Percentiles rank a stretch among this genome's conserved stretches.
These are phyloP conservation scores for Ischnura elegans DNA, from an alignment of 2,888 invertebrate species.

Conservation along the genomic window DNA sequence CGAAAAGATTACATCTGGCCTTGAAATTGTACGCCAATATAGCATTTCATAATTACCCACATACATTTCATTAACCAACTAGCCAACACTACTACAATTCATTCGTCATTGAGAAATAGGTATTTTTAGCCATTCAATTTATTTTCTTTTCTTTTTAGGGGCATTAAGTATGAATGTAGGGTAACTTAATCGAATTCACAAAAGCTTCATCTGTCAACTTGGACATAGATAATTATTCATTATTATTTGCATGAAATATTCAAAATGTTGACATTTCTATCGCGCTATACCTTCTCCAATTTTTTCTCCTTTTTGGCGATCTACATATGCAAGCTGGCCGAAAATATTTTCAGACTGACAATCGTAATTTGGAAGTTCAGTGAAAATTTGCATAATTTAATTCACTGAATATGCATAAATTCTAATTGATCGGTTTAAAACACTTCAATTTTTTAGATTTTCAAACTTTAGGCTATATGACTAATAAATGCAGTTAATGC, in stretches of 20 bases:
- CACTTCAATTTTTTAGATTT: too few relatives aligned
- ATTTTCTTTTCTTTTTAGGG: background rate
- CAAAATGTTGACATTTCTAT: background rate
- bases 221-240: background rate
- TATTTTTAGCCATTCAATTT: background rate
- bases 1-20: conserved; percentile 5
- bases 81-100: background rate
- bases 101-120: background rate
- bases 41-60: conserved; percentile 10
- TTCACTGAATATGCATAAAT: too few relatives aligned
- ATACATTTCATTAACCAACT: background rate
- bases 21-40: conserved; percentile 9
- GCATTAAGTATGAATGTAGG: background rate
- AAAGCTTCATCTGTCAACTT: background rate
- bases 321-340: background rate
- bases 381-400: too few relatives aligned
- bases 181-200: background rate
- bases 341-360: too few relatives aligned
- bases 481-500: too few relatives aligned
- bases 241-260: background rate
- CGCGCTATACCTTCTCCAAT: background rate
- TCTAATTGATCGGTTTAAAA: too few relatives aligned
- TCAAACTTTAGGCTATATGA: too few relatives aligned
- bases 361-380: too few relatives aligned
- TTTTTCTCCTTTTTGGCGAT: background rate